These are phyloP conservation scores for Anableps anableps DNA, from an alignment of 2,797 vertebrate species.

Conservation along the genomic window DNA sequence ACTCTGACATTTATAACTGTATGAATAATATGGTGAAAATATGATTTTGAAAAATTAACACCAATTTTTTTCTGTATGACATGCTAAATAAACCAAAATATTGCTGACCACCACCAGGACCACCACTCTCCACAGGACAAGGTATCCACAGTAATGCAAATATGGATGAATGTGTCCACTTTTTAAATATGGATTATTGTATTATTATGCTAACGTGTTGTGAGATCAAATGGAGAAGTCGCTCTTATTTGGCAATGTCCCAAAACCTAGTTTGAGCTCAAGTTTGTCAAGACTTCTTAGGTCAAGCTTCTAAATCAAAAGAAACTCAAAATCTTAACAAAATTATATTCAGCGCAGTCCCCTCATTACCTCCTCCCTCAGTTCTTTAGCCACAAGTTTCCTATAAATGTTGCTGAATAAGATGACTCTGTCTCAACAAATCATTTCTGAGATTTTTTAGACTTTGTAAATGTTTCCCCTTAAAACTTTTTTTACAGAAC, in stretches of 20 bases:
- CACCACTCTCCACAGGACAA: slow-evolving; percentile 29
- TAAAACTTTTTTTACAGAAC: no score
- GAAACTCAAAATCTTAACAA: neutral
- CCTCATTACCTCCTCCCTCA: neutral
- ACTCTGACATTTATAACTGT: no score
- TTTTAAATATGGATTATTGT: slow-evolving; percentile 66
- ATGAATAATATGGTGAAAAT: no score
- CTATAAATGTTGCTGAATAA: neutral
- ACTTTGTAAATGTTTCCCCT: no score
- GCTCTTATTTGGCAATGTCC: neutral
- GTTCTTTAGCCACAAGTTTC: neutral
- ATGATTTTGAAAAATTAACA: no score
- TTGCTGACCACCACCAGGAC: slow-evolving; percentile 40
- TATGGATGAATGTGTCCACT: slow-evolving; percentile 29
- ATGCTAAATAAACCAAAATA: no score
- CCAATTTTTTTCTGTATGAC: no score
- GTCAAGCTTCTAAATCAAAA: neutral
- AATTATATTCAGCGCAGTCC: neutral
- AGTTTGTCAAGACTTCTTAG: neutral
- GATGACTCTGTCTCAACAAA: neutral
- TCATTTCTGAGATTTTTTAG: no score
- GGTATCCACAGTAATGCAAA: slow-evolving; percentile 6
- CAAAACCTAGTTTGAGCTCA: neutral
- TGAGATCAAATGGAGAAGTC: slow-evolving; percentile 25
- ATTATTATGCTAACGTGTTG: slow-evolving; percentile 38